Percentiles rank a stretch among this genome's conserved stretches.
phyloP scores from a whole-genome alignment of 2,113 vertebrate species.

The Ellobius talpinus region DNA sequence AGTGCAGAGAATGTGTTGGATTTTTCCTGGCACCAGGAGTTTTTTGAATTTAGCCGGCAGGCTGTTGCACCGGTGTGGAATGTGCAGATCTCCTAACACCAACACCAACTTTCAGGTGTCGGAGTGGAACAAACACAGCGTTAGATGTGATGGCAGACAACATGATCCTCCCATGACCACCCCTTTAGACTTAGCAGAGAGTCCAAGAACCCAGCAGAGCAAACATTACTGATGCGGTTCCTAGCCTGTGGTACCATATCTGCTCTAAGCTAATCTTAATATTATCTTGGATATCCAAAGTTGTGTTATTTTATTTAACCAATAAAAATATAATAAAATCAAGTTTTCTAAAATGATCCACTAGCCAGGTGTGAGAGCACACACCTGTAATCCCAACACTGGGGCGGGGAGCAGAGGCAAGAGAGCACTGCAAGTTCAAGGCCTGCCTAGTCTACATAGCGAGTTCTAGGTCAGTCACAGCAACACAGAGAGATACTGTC shows the following conservation, averaged over 20 bases:
- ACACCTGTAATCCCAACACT: background rate
- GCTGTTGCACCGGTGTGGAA: slow-evolving; percentile 98
- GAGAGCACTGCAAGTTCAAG: background rate
- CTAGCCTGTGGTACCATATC: background rate
- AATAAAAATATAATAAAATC: slow-evolving; percentile 70
- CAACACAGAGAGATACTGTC: background rate
- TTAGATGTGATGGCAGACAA: slow-evolving; percentile 65
- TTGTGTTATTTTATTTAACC: slow-evolving; percentile 26
- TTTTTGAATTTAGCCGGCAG: slow-evolving; percentile 99
- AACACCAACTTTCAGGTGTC: slow-evolving; percentile 94
- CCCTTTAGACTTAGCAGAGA: slow-evolving; percentile 42
- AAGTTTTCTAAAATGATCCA: slow-evolving; percentile 49
- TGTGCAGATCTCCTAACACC: slow-evolving; percentile 98
- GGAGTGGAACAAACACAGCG: slow-evolving; percentile 33
- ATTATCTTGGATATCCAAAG: slow-evolving; percentile 26
- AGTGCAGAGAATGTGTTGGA: slow-evolving; percentile 99
- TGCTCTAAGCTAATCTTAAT: slow-evolving; percentile 53
- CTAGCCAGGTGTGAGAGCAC: background rate
- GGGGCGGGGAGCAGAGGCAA: background rate
- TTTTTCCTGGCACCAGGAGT: slow-evolving; percentile 98
- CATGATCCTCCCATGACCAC: background rate
- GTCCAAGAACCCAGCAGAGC: slow-evolving; percentile 42
- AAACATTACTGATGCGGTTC: slow-evolving; percentile 19
- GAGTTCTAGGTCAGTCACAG: background rate
- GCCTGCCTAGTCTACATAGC: background rate